Percentiles rank a stretch among this genome's conserved stretches.
phyloP scores from a whole-genome alignment of 2,797 vertebrate species.

The Phrynocephalus forsythii region DNA sequence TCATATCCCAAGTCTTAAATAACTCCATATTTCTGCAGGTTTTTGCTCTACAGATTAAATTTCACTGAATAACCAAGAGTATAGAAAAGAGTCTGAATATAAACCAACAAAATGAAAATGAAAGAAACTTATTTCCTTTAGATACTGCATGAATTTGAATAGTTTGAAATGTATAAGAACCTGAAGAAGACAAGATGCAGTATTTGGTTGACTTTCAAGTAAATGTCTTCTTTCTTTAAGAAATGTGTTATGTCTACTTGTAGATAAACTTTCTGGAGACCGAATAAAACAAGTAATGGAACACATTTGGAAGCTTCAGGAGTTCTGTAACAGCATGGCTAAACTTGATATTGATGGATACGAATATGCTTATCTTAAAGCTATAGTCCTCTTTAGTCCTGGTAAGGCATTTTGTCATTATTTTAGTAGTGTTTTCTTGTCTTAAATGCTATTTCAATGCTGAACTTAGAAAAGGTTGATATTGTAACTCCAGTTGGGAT shows the following conservation, averaged over 20 bases:
- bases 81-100: background rate
- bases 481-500: background rate
- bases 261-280: conserved; percentile 95
- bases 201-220: conserved; percentile 28
- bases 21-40: background rate
- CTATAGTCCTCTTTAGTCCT: conserved; percentile 96
- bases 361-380: conserved; percentile 98
- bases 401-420: conserved; percentile 82
- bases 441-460: conserved; percentile 27
- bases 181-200: conserved; percentile 5
- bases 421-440: background rate
- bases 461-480: conserved; percentile 24
- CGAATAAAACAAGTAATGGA: conserved; percentile 99
- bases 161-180: conserved; percentile 19
- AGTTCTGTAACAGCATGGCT: conserved; percentile 99
- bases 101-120: conserved; percentile 3
- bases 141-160: background rate
- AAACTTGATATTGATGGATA: conserved; percentile 95
- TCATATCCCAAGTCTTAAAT: background rate
- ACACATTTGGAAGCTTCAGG: conserved; percentile 99
- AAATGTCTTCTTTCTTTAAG: conserved; percentile 47
- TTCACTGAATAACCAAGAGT: background rate
- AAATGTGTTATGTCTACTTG: conserved; percentile 64
- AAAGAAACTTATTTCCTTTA: background rate
- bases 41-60: conserved; percentile 26